Evolutionary conservation across 92 coral and sea anemone genomes (phyloP).

Genomic region (Virgularia gustaviana): DNA sequence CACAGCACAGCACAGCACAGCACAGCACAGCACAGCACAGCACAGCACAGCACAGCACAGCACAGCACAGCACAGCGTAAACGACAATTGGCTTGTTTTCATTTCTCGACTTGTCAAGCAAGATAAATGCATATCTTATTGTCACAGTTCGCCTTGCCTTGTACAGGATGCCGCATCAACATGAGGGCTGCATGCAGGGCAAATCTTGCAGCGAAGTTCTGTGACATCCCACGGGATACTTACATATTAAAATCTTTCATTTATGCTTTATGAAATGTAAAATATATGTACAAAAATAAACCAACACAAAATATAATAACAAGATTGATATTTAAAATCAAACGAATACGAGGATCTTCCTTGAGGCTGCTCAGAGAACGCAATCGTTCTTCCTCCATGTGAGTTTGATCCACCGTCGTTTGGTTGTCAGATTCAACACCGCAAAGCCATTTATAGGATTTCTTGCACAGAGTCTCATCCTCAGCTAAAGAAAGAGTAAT

Average conservation of each 20-base stretch:
- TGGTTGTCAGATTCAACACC: slow-evolving; percentile 72
- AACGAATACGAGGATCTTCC: slow-evolving; percentile 62
- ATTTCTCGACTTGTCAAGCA: too few species aligned
- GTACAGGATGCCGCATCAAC: too few species aligned
- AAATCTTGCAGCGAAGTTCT: too few species aligned
- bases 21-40: too few species aligned
- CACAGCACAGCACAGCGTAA: too few species aligned
- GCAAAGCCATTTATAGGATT: slow-evolving; percentile 82
- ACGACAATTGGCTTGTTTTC: not conserved
- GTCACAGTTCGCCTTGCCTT: too few species aligned
- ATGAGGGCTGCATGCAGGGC: too few species aligned
- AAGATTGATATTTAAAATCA: slow-evolving; percentile 68
- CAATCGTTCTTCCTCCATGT: slow-evolving; percentile 61
- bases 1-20: too few species aligned
- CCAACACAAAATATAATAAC: slow-evolving; percentile 67
- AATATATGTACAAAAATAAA: slow-evolving; percentile 68
- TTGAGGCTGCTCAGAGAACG: slow-evolving; percentile 61
- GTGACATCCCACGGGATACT: too few species aligned
- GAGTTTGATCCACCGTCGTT: slow-evolving; percentile 66
- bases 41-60: too few species aligned
- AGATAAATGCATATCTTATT: too few species aligned
- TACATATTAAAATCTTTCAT: too few species aligned
- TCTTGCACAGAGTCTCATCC: slow-evolving; percentile 38
- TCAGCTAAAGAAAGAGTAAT: not conserved
- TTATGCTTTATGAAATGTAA: slow-evolving; percentile 59